phyloP scores from a whole-genome alignment of 2,888 invertebrate species.

The Eristalis tenax region DNA sequence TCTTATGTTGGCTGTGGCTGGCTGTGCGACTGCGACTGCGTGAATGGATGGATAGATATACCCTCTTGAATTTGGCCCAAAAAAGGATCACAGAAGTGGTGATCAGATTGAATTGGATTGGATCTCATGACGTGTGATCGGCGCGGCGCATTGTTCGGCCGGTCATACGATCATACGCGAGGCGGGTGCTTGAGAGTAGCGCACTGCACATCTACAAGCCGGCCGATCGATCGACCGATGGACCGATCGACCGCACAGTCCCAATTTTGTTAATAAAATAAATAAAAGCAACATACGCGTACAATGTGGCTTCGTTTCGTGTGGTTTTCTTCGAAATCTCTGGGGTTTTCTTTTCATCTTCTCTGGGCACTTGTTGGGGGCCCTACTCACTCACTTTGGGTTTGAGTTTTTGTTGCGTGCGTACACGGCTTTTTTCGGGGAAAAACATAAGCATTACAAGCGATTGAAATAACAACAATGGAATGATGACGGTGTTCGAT shows the following conservation, averaged over 20 bases:
- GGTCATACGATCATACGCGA: conserved; percentile 35
- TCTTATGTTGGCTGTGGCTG: not conserved
- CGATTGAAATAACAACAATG: conserved; percentile 66
- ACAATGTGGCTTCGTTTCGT: conserved; percentile 66
- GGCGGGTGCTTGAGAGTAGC: conserved; percentile 66
- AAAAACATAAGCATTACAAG: conserved; percentile 68
- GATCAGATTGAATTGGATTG: conserved; percentile 35
- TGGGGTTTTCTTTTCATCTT: conserved; percentile 57
- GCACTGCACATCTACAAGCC: conserved; percentile 13
- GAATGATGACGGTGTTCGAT: conserved; percentile 22
- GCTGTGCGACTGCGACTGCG: not conserved
- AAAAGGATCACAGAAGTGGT: conserved; percentile 51
- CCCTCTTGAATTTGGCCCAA: conserved; percentile 65
- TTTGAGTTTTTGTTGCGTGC: conserved; percentile 46
- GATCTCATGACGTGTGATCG: conserved; percentile 40
- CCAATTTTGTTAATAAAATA: conserved; percentile 69
- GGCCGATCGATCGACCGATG: conserved; percentile 3
- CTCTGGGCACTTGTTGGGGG: conserved; percentile 53
- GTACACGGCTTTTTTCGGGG: conserved; percentile 43
- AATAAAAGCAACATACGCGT: conserved; percentile 51
- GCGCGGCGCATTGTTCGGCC: conserved; percentile 38
- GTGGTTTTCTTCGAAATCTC: conserved; percentile 71
- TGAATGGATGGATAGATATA: conserved; percentile 4
- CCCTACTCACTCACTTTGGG: conserved; percentile 3
- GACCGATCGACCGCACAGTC: conserved; percentile 42